Conservation (phyloP, 2,888 invertebrate species). For the Corythucha ciliata region DNA sequence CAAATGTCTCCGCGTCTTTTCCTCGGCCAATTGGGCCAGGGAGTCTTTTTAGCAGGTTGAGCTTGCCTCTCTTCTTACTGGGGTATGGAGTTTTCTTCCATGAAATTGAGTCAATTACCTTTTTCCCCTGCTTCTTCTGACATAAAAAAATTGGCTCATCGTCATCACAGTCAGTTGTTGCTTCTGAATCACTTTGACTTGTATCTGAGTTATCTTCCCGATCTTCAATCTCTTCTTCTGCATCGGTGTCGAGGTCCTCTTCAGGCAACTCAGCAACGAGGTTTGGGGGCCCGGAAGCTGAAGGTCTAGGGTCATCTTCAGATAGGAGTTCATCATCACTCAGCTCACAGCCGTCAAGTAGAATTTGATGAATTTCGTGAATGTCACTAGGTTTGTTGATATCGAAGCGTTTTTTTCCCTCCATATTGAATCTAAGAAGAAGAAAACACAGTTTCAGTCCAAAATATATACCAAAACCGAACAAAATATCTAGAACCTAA, state of each 20-base stretch:
- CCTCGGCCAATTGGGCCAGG: constrained; percentile 27
- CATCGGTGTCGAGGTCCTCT: constrained; percentile 21
- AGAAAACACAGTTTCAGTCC: constrained; percentile 21
- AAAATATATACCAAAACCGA: constrained; percentile 4
- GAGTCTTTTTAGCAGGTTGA: constrained; percentile 18
- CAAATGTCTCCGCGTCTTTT: constrained; percentile 29
- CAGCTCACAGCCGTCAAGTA: constrained; percentile 11
- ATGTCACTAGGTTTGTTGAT: constrained; percentile 21
- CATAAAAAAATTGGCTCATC: constrained; percentile 18
- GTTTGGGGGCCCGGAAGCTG: constrained; percentile 17
- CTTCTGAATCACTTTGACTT: constrained; percentile 21
- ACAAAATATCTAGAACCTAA: constrained; percentile 16
- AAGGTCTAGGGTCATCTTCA: constrained; percentile 16
- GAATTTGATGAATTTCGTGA: background rate
- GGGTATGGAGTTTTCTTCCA: constrained; percentile 18
- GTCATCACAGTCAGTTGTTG: constrained; percentile 20
- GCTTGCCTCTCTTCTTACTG: constrained; percentile 18
- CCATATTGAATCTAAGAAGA: constrained; percentile 22
- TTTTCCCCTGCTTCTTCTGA: constrained; percentile 19
- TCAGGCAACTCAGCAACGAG: constrained; percentile 17
- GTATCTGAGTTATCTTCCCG: constrained; percentile 23
- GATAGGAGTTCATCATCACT: constrained; percentile 7
- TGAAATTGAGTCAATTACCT: constrained; percentile 22
- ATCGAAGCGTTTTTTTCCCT: constrained; percentile 20
- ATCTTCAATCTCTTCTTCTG: constrained; percentile 22